Percentiles rank a stretch among this genome's conserved stretches.
Evolutionary conservation across 2,113 vertebrate species (phyloP).

Genomic region (Fulica atra): DNA sequence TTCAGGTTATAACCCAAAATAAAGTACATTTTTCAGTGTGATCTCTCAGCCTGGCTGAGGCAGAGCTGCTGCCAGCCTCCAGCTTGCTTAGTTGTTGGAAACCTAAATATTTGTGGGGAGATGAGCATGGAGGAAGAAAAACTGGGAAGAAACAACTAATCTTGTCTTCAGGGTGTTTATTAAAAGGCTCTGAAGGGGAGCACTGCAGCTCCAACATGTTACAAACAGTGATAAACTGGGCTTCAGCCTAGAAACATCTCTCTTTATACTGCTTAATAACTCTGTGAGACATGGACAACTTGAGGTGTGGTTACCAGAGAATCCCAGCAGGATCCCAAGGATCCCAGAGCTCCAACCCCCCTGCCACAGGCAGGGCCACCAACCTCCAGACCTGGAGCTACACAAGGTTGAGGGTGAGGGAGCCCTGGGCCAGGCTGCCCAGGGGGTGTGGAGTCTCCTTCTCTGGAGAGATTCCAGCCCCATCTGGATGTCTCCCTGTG

Average conservation of each 20-base stretch:
- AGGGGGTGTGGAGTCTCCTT: too few species aligned
- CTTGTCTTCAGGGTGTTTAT: not conserved
- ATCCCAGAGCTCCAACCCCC: too few species aligned
- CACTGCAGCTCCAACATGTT: not conserved
- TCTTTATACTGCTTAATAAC: not conserved
- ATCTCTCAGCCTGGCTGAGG: not conserved
- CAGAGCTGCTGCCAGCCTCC: not conserved
- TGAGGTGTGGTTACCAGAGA: conserved; percentile 28
- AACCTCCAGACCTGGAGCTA: too few species aligned
- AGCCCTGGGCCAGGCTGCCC: too few species aligned
- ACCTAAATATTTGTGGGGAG: not conserved
- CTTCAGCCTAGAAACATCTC: not conserved
- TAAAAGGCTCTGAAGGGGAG: not conserved
- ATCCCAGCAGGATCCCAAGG: too few species aligned
- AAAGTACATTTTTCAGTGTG: not conserved
- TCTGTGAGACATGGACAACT: not conserved
- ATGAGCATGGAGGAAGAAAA: not conserved
- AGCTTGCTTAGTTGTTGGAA: not conserved
- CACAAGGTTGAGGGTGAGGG: too few species aligned
- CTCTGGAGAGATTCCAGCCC: too few species aligned
- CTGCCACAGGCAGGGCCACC: too few species aligned
- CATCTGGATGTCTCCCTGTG: too few species aligned
- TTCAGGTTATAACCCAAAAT: not conserved
- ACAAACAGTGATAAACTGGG: not conserved
- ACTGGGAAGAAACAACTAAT: not conserved